A percentile compares a stretch with the other conserved stretches of the same genome.
Conservation (phyloP, 2,113 vertebrate species). For the Campylorhamphus procurvoides region DNA sequence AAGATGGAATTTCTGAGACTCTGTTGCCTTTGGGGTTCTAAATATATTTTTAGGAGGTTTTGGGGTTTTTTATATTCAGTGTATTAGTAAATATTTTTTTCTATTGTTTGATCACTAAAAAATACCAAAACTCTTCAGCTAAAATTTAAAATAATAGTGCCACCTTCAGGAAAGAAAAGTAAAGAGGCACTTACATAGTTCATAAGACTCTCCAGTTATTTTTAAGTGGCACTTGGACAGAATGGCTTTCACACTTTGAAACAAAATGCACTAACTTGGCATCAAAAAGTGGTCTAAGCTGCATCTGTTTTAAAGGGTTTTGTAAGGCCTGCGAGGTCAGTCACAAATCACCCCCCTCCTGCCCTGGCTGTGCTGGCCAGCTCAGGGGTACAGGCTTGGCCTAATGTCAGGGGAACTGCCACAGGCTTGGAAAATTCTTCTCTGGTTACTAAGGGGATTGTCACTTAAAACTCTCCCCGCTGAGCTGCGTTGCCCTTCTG, state of each 20-base stretch:
- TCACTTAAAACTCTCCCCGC: neutral
- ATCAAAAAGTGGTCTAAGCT: neutral
- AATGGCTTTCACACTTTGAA: neutral
- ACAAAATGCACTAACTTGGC: neutral
- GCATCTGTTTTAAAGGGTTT: neutral
- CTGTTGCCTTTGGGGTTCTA: neutral
- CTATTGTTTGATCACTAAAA: neutral
- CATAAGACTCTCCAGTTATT: neutral
- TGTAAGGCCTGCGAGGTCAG: neutral
- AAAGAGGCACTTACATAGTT: neutral
- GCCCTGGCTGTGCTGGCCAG: neutral
- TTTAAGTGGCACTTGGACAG: neutral
- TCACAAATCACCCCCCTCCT: neutral
- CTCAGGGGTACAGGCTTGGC: neutral
- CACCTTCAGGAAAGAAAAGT: conserved; percentile 52
- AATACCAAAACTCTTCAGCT: neutral
- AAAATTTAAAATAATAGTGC: conserved; percentile 47
- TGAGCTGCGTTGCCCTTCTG: neutral
- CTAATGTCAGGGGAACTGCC: neutral
- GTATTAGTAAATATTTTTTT: neutral
- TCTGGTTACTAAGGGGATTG: neutral
- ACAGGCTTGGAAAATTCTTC: neutral
- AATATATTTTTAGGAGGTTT: neutral
- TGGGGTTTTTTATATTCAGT: neutral
- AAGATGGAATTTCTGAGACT: neutral